Base-by-base conservation (phyloP, 2,797 vertebrate genomes). In the Pseudochirops cupreus region DNA sequence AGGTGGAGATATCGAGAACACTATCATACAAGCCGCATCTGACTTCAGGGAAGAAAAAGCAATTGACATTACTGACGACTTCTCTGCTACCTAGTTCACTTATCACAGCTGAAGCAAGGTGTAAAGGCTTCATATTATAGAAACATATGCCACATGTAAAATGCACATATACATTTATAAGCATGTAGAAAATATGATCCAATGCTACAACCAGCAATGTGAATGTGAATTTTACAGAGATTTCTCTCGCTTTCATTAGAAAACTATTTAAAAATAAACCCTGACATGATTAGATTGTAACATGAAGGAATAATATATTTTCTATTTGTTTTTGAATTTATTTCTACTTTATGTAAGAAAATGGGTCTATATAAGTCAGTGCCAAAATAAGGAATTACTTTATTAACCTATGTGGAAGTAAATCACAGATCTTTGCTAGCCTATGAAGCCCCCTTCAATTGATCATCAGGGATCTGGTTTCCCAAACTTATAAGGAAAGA, bases 1-100 rank as follows among this genome's bases (percentile, higher is more conserved):
- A 97, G 12, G 74, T 46, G 6, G n/a, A 39, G 74, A n/a, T 39
- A 46, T 82, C 74, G 39, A 5, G 31, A 28, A 93, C 82, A 92
- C 96, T 46, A 91, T 95, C 91, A 93, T 96, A 5, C 67, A 97
- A 95, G 67, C 74, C n/a, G 59, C 62, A 92, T 2, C 82, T 92
- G 31, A 91, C 95, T 97, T 94, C 3, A 74, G 46, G 58, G 92
- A 93, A 95, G 95, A 26, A 94, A 92, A 90, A 97, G 12, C 62
- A 87, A 91, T 52, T 46, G 21, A 93, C 93, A 93, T 97, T 94
- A 97, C 90, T 89, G 3, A 59, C 56, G 46, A 94, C 26, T 67
- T 90, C 56, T 94, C 18, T 39, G 9, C n/a, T 2, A 46, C 12
- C 94, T 91, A 39, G 93, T 56, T 3, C 39, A 91, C 29, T n/a